phyloP scores from a whole-genome alignment of 2,113 vertebrate species.

The Tinamus guttatus region DNA sequence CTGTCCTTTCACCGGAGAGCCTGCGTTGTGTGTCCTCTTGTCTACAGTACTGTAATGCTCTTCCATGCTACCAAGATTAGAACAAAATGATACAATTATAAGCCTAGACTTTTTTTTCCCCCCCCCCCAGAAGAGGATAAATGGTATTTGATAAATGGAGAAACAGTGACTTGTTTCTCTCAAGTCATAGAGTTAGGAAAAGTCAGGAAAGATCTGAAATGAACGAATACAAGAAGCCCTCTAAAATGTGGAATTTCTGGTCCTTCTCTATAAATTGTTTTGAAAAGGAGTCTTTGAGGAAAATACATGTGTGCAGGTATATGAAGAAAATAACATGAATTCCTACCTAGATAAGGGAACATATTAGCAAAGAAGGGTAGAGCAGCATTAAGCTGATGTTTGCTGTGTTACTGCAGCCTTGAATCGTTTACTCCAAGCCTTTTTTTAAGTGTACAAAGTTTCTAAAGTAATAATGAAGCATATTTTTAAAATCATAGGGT shows the following conservation, averaged over 20 bases:
- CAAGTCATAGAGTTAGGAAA: neutral
- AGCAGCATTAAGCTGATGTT: neutral
- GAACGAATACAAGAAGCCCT: neutral
- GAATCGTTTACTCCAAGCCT: neutral
- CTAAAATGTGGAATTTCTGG: fast-evolving
- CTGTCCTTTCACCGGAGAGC: neutral
- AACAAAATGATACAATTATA: neutral
- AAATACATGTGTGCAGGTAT: neutral
- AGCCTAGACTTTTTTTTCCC: neutral
- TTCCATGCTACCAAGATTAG: too few relatives aligned
- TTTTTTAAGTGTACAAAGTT: neutral
- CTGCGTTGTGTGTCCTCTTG: fast-evolving
- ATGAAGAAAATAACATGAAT: neutral
- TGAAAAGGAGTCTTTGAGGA: neutral
- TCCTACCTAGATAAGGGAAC: neutral
- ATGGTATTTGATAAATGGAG: neutral
- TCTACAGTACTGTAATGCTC: neutral
- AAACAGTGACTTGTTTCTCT: neutral
- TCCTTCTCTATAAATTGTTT: neutral
- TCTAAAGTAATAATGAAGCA: neutral
- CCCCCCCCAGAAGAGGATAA: neutral
- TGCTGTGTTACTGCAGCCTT: neutral
- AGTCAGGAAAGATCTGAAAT: neutral
- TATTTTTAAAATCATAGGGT: neutral
- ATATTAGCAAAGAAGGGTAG: neutral